Base-by-base conservation (phyloP, 2,797 vertebrate species). In the Falco novaeseelandiae region DNA sequence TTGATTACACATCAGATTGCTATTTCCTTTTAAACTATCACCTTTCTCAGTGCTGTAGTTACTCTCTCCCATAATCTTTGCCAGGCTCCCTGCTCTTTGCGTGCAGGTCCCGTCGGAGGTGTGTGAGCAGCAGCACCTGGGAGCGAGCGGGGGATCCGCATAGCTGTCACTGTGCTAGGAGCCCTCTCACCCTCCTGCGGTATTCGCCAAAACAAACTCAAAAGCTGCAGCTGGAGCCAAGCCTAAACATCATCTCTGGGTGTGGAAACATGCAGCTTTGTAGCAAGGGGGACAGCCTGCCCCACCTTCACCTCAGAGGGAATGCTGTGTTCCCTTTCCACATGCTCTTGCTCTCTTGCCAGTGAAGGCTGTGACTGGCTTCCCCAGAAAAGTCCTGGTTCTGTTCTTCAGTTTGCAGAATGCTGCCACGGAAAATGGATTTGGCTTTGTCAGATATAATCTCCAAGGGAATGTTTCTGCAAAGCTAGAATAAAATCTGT, bases 141-240 rank as follows among this genome's bases (percentile, higher is more conserved):
- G 42, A 86, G 25, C 0, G 1, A 81, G 34, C 17, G 61, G 40
- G 12, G 12, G 23, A 54, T 72, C n/a, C 55, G n/a, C 0, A 0
- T 21, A 34, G 19, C 32, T 65, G 10, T 52, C 3, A 0, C 54
- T 58, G 8, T 66, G 26, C 40, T 40, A 5, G 55, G n/a, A 84
- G 36, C 30, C 36, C 29, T 72, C 22, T 46, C 7, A 7, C 1
- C 4, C n/a, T 62, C 36, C 32, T 22, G 30, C 90, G 40, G 30
- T 63, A 52, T 86, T 72, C 25, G 66, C 17, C 62, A 48, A 79
- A 91, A 63, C 42, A 84, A 87, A 86, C 8, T 12, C 30, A 73
- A 78, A 42, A 69, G 17, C 4, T 71, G 19, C 27, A 29, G 15
- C 30, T 0, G 0, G 19, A 87, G 27, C 63, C 72, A 82, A 86